These are phyloP conservation scores for Suricata suricatta DNA, from an alignment of 2,113 vertebrate genomes.

Conservation along the genomic window DNA sequence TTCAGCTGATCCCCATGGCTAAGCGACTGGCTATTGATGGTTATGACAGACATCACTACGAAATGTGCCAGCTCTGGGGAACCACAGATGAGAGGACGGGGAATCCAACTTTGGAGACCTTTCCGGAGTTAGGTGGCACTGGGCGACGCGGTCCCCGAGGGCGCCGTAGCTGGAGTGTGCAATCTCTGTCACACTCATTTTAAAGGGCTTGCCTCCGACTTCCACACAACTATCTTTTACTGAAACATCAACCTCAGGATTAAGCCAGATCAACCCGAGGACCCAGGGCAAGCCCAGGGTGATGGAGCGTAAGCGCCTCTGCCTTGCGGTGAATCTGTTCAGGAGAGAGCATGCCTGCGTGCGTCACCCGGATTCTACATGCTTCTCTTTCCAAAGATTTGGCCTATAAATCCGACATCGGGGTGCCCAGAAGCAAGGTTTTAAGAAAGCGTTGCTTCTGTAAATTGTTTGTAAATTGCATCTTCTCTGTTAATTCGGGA, in stretches of 20 bases:
- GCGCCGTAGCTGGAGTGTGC: fast-evolving
- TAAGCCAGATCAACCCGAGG: no score
- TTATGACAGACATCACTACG: neutral
- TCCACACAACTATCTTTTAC: no score
- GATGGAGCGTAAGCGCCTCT: fast-evolving
- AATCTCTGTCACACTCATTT: fast-evolving
- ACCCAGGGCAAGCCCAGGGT: fast-evolving
- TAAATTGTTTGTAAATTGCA: neutral
- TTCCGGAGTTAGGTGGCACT: neutral
- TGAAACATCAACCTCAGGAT: neutral
- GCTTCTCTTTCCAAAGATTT: neutral
- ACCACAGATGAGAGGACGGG: no score
- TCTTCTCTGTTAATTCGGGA: neutral
- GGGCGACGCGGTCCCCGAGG: fast-evolving
- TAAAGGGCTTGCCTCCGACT: neutral
- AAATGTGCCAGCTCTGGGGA: neutral
- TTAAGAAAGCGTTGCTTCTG: neutral
- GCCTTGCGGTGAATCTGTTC: neutral
- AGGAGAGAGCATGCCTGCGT: neutral
- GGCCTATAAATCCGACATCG: neutral
- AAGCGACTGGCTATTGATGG: fast-evolving
- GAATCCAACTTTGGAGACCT: neutral
- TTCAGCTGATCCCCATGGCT: fast-evolving
- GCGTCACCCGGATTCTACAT: neutral
- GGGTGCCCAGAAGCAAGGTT: neutral